phyloP scores from a whole-genome alignment of 2,888 invertebrate genomes.

The Synanthedon andrenaeformis region DNA sequence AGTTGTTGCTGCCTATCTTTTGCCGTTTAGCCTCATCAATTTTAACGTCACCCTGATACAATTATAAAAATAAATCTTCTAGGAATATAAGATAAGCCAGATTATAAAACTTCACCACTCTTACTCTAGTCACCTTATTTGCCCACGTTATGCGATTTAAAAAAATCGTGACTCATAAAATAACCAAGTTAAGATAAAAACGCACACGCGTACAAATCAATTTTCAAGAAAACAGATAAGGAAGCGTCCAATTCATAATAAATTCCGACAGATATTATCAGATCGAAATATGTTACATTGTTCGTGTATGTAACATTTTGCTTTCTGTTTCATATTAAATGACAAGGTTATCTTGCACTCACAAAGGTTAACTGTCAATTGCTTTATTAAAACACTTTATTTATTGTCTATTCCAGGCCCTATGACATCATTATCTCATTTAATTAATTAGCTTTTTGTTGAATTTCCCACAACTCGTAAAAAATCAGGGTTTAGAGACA shows the following conservation, averaged over 20 bases:
- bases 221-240: slow-evolving; percentile 11
- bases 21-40: too few relatives aligned
- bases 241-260: slow-evolving; percentile 13
- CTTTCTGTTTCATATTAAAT: slow-evolving; percentile 23
- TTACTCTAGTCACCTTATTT: too few relatives aligned
- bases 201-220: not conserved
- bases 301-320: slow-evolving; percentile 16
- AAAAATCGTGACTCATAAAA: not conserved
- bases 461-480: too few relatives aligned
- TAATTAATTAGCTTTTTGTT: too few relatives aligned
- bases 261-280: slow-evolving; percentile 19
- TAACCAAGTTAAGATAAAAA: not conserved
- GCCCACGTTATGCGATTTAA: not conserved
- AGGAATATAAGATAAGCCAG: too few relatives aligned
- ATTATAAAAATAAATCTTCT: too few relatives aligned
- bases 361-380: slow-evolving; percentile 22
- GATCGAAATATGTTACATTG: slow-evolving; percentile 9
- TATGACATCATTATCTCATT: too few relatives aligned
- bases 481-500: too few relatives aligned
- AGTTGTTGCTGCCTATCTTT: too few relatives aligned
- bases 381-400: slow-evolving; percentile 5
- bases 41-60: too few relatives aligned
- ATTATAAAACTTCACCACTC: too few relatives aligned
- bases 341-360: slow-evolving; percentile 20
- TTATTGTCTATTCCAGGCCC: not conserved